Percentiles rank a stretch among this genome's conserved stretches.
phyloP scores from a whole-genome alignment of 2,797 vertebrate species.

The Glyptemys insculpta region DNA sequence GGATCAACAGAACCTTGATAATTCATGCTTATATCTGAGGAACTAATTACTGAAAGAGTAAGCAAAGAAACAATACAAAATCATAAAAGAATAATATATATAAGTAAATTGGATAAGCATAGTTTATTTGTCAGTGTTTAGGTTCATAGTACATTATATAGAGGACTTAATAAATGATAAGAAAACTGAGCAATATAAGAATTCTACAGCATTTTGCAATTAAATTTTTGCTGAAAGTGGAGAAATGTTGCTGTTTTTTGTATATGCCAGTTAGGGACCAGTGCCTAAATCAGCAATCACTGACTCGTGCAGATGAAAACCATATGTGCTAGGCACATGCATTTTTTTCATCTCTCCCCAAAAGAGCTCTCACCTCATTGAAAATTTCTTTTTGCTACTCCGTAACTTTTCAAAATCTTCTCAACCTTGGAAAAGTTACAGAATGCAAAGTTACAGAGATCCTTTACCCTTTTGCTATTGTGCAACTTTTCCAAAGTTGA shows the following conservation, averaged over 20 bases:
- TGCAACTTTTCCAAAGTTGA: neutral
- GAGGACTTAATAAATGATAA: neutral
- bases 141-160: neutral
- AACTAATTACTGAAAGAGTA: neutral
- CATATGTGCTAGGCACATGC: neutral
- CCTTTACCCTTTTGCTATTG: neutral
- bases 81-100: neutral
- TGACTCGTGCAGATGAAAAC: neutral
- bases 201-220: neutral
- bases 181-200: neutral
- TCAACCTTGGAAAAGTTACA: neutral
- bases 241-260: neutral
- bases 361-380: neutral
- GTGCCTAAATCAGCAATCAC: neutral
- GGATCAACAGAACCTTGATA: conserved; percentile 29
- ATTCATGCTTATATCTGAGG: neutral
- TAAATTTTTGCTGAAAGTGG: neutral
- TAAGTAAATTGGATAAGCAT: neutral
- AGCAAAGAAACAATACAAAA: neutral
- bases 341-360: neutral
- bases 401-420: neutral
- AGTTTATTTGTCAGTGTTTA: neutral
- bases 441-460: neutral
- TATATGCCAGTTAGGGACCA: neutral
- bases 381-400: neutral